Conservation (phyloP, 2,113 vertebrate species). For the Indri indri region DNA sequence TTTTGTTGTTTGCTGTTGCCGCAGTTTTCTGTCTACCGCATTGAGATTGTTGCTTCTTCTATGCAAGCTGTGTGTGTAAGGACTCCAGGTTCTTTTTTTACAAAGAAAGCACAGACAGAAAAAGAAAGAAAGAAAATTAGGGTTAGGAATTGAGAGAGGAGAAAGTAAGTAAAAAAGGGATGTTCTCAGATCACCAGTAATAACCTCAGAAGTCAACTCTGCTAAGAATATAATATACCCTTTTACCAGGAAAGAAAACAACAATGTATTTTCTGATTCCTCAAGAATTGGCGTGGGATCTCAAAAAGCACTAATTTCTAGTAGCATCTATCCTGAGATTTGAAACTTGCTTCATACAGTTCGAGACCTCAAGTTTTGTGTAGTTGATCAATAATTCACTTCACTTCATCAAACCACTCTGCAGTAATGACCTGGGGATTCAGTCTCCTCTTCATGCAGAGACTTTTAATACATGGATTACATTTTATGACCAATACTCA, state of each 20-base stretch:
- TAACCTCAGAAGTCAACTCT: background rate
- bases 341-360: constrained; percentile 55
- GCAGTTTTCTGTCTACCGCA: background rate
- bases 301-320: background rate
- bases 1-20: background rate
- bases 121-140: background rate
- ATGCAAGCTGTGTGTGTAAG: background rate
- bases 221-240: background rate
- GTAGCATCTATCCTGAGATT: background rate
- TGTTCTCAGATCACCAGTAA: background rate
- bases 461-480: constrained; percentile 33
- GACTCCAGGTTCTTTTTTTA: background rate
- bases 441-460: background rate
- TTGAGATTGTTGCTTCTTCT: background rate
- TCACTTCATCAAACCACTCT: background rate
- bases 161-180: background rate
- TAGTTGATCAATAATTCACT: constrained; percentile 46
- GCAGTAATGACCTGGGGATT: constrained; percentile 1
- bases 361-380: constrained; percentile 32
- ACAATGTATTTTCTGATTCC: background rate
- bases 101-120: background rate
- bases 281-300: background rate
- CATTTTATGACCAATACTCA: constrained; percentile 51
- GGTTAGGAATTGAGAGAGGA: background rate
- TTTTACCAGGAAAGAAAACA: background rate